Percentiles rank a stretch among this genome's conserved stretches.
These are phyloP conservation scores for Microcebus griseorufus DNA, from an alignment of 2,113 vertebrate genomes.

Conservation along the genomic window DNA sequence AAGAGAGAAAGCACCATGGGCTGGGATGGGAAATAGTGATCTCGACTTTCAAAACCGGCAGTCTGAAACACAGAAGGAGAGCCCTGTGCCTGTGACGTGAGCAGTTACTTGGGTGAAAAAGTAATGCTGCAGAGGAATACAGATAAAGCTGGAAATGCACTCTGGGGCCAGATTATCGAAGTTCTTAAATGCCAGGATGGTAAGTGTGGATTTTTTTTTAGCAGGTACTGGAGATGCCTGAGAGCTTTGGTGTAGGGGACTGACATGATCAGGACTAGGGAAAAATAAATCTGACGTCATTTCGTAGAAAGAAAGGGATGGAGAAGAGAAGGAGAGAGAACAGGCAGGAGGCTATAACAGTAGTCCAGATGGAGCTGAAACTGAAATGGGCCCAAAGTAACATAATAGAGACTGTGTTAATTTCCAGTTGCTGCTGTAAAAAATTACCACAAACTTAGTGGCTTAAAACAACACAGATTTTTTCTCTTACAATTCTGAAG, in stretches of 20 bases:
- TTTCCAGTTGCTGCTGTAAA: not conserved
- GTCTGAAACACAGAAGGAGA: not conserved
- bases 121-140: not conserved
- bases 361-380: not conserved
- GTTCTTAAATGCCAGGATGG: not conserved
- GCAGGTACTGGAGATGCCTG: not conserved
- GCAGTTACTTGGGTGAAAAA: not conserved
- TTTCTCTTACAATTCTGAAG: not conserved
- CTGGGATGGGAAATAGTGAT: not conserved
- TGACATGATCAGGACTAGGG: not conserved
- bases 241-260: not conserved
- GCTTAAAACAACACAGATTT: not conserved
- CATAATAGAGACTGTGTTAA: not conserved
- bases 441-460: not conserved
- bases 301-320: not conserved
- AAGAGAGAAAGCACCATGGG: not conserved
- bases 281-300: not conserved
- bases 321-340: not conserved
- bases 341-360: not conserved
- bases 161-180: not conserved
- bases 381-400: not conserved
- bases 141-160: not conserved
- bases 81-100: not conserved
- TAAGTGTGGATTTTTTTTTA: not conserved
- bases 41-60: slow-evolving; percentile 1